Evolutionary conservation across 2,113 vertebrate genomes (phyloP).

Genomic region (Donacobius atricapilla): DNA sequence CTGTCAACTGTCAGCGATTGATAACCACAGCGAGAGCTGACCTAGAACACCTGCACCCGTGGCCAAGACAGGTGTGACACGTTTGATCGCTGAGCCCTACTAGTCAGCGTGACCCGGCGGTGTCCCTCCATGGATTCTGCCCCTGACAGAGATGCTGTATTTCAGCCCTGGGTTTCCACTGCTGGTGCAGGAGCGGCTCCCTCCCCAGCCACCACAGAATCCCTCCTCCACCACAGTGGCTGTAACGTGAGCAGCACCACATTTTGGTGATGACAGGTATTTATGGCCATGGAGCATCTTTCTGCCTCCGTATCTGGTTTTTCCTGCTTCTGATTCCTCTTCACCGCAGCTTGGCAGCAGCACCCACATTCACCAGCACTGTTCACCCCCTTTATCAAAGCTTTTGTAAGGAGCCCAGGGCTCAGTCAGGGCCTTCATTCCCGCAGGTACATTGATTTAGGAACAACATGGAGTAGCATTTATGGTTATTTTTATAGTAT

Average conservation of each 20-base stretch:
- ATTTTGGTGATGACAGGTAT: constrained; percentile 2
- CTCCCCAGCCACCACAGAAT: background rate
- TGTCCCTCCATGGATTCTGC: constrained; percentile 75
- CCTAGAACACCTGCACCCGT: constrained; percentile 90
- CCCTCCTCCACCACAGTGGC: background rate
- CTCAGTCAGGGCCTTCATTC: background rate
- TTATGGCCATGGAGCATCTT: background rate
- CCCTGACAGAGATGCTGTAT: constrained; percentile 63
- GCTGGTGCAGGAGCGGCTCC: background rate
- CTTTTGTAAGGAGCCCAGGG: background rate
- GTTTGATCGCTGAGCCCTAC: constrained; percentile 87
- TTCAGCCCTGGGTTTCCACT: constrained; percentile 45
- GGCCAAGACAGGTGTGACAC: constrained; percentile 88
- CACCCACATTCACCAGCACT: background rate
- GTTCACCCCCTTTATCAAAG: background rate
- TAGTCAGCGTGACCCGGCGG: constrained; percentile 76
- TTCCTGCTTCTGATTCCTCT: background rate
- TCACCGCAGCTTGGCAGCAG: background rate
- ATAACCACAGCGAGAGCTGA: constrained; percentile 92
- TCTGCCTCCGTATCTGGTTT: background rate
- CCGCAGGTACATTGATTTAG: background rate
- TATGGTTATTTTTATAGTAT: background rate
- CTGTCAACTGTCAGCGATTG: constrained; percentile 99
- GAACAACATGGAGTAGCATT: background rate
- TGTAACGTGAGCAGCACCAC: background rate